phyloP scores from a whole-genome alignment of 2,113 vertebrate species.

The Cyanoderma ruficeps region DNA sequence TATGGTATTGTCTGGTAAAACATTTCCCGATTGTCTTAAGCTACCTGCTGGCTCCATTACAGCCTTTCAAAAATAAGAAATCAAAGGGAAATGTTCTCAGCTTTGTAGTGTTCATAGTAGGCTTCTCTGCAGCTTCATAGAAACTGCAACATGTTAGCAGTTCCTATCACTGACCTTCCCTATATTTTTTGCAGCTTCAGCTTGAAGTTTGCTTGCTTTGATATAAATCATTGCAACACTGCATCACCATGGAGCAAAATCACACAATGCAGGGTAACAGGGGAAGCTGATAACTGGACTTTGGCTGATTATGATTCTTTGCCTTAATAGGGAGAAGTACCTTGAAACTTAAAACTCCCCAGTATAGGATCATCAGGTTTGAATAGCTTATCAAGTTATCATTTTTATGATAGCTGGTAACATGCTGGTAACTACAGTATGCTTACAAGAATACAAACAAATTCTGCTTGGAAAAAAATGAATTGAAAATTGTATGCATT shows the following conservation, averaged over 20 bases:
- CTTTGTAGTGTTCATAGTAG: constrained; percentile 33
- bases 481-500: not conserved
- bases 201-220: constrained; percentile 58
- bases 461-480: not conserved
- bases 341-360: not conserved
- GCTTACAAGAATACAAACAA: not conserved
- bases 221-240: not conserved
- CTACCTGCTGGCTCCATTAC: not conserved
- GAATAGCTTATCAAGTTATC: not conserved
- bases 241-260: constrained; percentile 9
- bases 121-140: constrained; percentile 1
- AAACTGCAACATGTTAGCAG: constrained; percentile 30
- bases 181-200: constrained; percentile 37
- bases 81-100: constrained; percentile 31
- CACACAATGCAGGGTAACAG: not conserved
- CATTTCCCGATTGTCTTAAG: not conserved
- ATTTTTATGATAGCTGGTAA: not conserved
- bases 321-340: not conserved
- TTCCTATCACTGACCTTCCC: constrained; percentile 41
- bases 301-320: not conserved
- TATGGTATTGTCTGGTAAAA: not conserved
- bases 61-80: constrained; percentile 30
- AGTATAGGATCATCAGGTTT: not conserved
- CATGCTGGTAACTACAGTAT: not conserved
- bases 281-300: not conserved